phyloP scores from a whole-genome alignment of 2,797 vertebrate genomes.

The Percopsis omiscomaycus region DNA sequence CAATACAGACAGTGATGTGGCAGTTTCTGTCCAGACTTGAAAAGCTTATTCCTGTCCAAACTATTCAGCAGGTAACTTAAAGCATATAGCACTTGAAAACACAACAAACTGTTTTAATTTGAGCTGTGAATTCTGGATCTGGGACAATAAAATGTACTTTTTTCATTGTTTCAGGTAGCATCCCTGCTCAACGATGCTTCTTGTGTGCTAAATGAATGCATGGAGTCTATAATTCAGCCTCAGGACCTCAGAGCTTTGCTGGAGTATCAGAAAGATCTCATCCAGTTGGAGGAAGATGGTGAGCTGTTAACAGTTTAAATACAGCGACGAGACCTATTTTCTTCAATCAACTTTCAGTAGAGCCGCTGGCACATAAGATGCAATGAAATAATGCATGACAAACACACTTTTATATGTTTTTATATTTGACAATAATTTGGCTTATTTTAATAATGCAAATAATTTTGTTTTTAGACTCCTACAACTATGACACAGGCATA shows the following conservation, averaged over 20 bases:
- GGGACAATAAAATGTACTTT: not conserved
- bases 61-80: slow-evolving; percentile 64
- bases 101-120: not conserved
- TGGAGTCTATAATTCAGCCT: slow-evolving; percentile 63
- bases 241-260: slow-evolving; percentile 60
- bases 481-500: slow-evolving; percentile 65
- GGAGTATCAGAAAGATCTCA: slow-evolving; percentile 65
- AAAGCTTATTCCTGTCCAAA: slow-evolving; percentile 71
- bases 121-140: not conserved
- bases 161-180: slow-evolving; percentile 56
- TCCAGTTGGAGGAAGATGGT: slow-evolving; percentile 67
- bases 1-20: slow-evolving; percentile 80
- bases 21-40: slow-evolving; percentile 82
- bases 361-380: not conserved
- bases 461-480: slow-evolving; percentile 53
- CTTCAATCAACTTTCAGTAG: not conserved
- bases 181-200: slow-evolving; percentile 64
- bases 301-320: slow-evolving; percentile 17
- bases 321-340: too few relatives aligned
- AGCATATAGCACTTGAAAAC: not conserved
- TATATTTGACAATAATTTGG: not conserved
- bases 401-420: not conserved
- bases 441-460: not conserved
- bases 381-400: too few relatives aligned
- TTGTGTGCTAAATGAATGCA: slow-evolving; percentile 61